Base-by-base conservation (phyloP, 2,113 vertebrate genomes). In the Oenanthe oenanthe region DNA sequence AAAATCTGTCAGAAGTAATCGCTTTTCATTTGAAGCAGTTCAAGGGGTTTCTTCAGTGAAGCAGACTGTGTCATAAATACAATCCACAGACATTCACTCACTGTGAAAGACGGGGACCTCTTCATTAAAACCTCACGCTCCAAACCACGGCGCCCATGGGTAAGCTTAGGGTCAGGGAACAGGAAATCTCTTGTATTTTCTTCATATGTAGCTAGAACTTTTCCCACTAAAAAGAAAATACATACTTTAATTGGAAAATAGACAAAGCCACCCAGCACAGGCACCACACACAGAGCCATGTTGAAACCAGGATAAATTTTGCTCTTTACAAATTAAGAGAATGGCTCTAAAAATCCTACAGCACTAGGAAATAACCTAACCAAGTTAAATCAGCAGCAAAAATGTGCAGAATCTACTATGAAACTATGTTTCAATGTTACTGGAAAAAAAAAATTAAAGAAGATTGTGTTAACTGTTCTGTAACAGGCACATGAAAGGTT, bases 121-220 rank as follows among this genome's bases (percentile, higher is more conserved):
- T 98, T 99, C 99, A 99, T 99, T 97, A 99, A 97, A 93, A 99
- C 97, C 88, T 99, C 98, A 97, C 98, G 98, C 94, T 98, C 97
- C 93, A 97, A 96, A 94, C 97, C 98, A 88, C 95, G 96, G 91
- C 96, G 97, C 92, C 97, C 97, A 76, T 93, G 92, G 85, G 96
- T 97, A 93, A 98, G 95, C 88, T 97, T 98, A 93, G 98, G 98
- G 92, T 98, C 98, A 76, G 98, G 99, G 93, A 99, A 99, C 97
- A 99, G 98, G 97, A 99, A 99, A 90, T 98, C 98, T 98, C 98
- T 98, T 96, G 98, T 99, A 96, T 98, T 98, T 96, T 98, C 98
- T 96, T 98, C 97, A 96, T 99, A 97, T 0, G 97, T 98, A 76
- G 99, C 99, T 51, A 99, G 92, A 93, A 98, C 97, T 96, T 98